Evolutionary conservation across 2,888 invertebrate species (phyloP).

Genomic region (Ormyrus nitidulus): DNA sequence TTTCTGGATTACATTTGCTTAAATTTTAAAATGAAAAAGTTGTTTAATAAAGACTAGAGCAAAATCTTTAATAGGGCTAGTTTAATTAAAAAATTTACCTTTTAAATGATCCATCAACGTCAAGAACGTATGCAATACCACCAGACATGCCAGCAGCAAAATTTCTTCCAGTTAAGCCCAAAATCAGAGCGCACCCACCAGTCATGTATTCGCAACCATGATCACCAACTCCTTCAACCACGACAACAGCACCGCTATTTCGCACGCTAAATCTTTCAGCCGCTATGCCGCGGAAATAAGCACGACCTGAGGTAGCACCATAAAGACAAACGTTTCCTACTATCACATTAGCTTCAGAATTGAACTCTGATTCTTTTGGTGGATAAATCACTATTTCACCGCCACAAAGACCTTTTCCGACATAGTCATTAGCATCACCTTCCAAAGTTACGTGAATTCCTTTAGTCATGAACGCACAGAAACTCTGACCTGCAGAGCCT

Average conservation of each 20-base stretch:
- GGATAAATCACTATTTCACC: conserved; percentile 96
- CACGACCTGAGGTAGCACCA: conserved; percentile 96
- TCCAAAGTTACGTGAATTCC: conserved; percentile 94
- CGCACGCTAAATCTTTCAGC: conserved; percentile 99
- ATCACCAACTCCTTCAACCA: conserved; percentile 98
- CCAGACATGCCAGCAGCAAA: conserved; percentile 99
- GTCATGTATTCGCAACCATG: conserved; percentile 99
- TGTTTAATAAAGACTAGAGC: too few species aligned
- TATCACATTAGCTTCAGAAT: conserved; percentile 96
- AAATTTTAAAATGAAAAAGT: conserved; percentile 39
- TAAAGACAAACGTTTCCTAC: conserved; percentile 99
- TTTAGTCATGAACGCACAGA: conserved; percentile 96
- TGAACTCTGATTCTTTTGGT: conserved; percentile 89
- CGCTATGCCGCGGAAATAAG: conserved; percentile 96
- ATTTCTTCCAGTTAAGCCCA: conserved; percentile 97
- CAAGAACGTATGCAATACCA: conserved; percentile 96
- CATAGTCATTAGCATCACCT: conserved; percentile 99
- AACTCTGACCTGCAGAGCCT: conserved; percentile 99
- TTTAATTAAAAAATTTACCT: conserved; percentile 69
- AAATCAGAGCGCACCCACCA: conserved; percentile 91
- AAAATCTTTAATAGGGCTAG: too few species aligned
- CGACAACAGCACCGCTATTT: conserved; percentile 96
- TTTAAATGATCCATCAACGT: conserved; percentile 89
- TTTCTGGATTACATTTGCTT: conserved; percentile 94
- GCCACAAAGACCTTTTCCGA: conserved; percentile 96